Evolutionary conservation across 2,113 vertebrate genomes (phyloP).

Genomic region (Neotoma lepida): DNA sequence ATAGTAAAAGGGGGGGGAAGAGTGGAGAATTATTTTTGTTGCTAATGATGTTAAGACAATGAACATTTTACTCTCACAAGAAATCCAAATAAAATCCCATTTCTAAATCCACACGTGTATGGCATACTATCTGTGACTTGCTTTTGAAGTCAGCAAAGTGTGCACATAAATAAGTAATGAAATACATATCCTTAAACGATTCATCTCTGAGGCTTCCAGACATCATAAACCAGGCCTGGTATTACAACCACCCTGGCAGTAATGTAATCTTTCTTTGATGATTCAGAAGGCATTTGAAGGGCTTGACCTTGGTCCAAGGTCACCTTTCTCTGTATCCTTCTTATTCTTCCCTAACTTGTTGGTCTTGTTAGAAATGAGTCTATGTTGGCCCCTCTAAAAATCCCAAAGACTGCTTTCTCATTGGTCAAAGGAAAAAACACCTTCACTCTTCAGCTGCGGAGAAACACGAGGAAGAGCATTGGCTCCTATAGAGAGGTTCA

Average conservation of each 20-base stretch:
- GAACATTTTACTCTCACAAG: not conserved
- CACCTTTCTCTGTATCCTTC: not conserved
- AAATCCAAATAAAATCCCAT: not conserved
- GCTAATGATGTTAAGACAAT: not conserved
- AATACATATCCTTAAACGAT: constrained; percentile 34
- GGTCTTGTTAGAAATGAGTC: not conserved
- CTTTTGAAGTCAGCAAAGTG: constrained; percentile 8
- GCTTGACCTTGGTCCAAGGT: not conserved
- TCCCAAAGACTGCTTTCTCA: constrained; percentile 7
- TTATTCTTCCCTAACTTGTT: constrained; percentile 29
- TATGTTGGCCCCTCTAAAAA: not conserved
- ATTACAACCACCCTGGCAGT: not conserved
- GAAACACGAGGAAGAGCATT: not conserved
- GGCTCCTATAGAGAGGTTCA: not conserved
- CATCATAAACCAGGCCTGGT: constrained; percentile 33
- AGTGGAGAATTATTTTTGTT: not conserved
- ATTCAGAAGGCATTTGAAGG: constrained; percentile 33
- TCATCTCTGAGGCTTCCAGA: constrained; percentile 41
- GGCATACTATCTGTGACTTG: not conserved
- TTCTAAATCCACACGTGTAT: too few relatives aligned
- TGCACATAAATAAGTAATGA: constrained; percentile 54
- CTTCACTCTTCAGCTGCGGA: not conserved
- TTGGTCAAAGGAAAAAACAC: not conserved
- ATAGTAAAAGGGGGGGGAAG: not conserved
- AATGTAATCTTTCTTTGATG: constrained; percentile 46